phyloP scores from a whole-genome alignment of 2,797 vertebrate species.

The Malacoraja senta region DNA sequence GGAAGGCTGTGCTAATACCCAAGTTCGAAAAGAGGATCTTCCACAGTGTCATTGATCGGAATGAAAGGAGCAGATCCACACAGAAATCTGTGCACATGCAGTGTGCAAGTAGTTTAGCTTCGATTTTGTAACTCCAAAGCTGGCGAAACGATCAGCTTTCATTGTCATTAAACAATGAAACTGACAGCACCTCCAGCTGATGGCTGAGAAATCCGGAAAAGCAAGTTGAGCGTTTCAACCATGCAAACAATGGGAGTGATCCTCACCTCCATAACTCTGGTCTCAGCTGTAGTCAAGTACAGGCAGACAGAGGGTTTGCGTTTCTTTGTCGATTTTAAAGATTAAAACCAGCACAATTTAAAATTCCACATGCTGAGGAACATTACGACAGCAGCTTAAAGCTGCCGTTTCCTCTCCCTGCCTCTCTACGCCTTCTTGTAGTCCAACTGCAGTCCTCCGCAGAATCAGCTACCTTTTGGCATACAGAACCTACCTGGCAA shows the following conservation, averaged over 20 bases:
- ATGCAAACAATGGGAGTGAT: background rate
- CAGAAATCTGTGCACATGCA: background rate
- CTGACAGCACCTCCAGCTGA: background rate
- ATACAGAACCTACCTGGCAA: background rate
- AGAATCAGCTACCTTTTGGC: background rate
- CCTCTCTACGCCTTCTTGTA: background rate
- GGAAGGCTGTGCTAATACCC: no score
- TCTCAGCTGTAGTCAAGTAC: background rate
- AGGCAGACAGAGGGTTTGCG: background rate
- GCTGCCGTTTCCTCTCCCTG: background rate
- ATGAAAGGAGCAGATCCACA: background rate
- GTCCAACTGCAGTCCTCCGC: background rate
- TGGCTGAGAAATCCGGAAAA: background rate
- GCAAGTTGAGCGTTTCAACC: background rate
- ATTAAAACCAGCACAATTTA: background rate
- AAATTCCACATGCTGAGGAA: background rate
- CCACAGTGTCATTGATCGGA: no score
- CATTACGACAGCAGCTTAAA: background rate
- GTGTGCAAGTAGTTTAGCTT: no score
- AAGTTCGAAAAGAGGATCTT: no score
- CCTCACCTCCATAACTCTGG: background rate
- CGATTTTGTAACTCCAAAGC: no score
- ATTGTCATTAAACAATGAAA: no score
- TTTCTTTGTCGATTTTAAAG: background rate
- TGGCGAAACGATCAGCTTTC: no score